A percentile compares a stretch with the other conserved stretches of the same genome.
phyloP scores from a whole-genome alignment of 2,797 vertebrate genomes.

The Pseudocheirus occidentalis region DNA sequence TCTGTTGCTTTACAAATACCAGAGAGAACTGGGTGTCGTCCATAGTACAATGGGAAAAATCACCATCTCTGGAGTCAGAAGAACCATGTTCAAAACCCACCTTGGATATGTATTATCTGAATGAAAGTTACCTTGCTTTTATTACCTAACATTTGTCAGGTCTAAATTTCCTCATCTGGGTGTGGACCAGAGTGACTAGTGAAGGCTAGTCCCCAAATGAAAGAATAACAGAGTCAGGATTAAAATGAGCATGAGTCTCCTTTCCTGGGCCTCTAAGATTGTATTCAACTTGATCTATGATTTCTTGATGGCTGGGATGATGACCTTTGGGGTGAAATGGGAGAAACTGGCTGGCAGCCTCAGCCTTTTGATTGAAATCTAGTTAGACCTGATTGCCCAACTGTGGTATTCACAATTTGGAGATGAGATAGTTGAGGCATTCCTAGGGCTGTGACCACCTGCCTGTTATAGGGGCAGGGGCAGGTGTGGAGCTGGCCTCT shows the following conservation, averaged over 20 bases:
- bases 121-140: background rate
- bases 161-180: background rate
- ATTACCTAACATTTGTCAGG: background rate
- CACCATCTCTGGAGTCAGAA: constrained; percentile 18
- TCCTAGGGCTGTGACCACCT: background rate
- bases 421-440: background rate
- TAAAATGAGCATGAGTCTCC: background rate
- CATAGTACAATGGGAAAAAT: background rate
- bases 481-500: constrained; percentile 37
- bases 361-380: constrained; percentile 26
- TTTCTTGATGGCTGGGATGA: background rate
- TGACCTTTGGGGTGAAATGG: background rate
- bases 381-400: background rate
- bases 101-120: background rate
- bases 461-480: constrained; percentile 28
- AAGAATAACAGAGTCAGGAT: background rate
- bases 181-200: background rate
- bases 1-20: constrained; percentile 5
- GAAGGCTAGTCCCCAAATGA: too few species aligned
- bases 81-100: background rate
- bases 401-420: background rate
- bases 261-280: background rate
- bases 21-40: background rate
- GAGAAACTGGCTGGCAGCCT: background rate
- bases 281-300: background rate